Percentiles rank a stretch among this genome's conserved stretches.
Evolutionary conservation across 1,140 invertebrate genomes (phyloP).

Genomic region (Cotesia glomerata): DNA sequence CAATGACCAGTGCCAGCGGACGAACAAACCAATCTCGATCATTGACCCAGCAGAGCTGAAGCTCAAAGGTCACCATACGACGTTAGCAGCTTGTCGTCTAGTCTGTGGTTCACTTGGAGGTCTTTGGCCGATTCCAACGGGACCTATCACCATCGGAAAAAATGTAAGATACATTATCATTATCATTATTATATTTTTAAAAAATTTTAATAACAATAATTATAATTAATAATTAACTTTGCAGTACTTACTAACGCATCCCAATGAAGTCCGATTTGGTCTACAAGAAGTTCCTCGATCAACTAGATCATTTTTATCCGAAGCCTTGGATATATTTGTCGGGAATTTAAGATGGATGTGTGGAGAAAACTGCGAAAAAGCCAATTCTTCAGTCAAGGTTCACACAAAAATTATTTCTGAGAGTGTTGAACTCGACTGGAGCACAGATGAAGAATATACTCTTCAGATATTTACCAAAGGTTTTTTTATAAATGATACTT

Average conservation of each 20-base stretch:
- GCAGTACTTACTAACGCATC: conserved; percentile 43
- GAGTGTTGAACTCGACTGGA: conserved; percentile 65
- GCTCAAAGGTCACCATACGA: conserved; percentile 37
- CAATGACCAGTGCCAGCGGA: conserved; percentile 45
- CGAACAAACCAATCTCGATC: conserved; percentile 10
- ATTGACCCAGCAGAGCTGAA: conserved; percentile 15
- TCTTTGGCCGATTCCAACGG: conserved; percentile 76
- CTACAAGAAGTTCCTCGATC: conserved; percentile 59
- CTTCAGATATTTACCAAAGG: conserved; percentile 67
- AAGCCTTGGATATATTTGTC: conserved; percentile 64
- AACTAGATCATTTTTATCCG: conserved; percentile 59
- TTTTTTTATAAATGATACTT: conserved; percentile 32
- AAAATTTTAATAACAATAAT: not conserved
- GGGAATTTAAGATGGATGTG: conserved; percentile 67
- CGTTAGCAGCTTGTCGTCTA: conserved; percentile 66
- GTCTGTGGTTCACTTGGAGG: conserved; percentile 72
- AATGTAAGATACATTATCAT: conserved; percentile 32
- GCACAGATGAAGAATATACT: conserved; percentile 71
- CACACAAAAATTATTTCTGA: conserved; percentile 61
- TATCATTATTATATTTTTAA: not conserved
- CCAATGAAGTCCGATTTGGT: conserved; percentile 60
- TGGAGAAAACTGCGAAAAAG: conserved; percentile 62
- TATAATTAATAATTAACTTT: conserved; percentile 16
- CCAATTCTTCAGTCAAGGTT: conserved; percentile 64
- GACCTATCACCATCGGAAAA: conserved; percentile 54